phyloP scores from a whole-genome alignment of 2,113 vertebrate species.

The Entomyzon cyanotis region DNA sequence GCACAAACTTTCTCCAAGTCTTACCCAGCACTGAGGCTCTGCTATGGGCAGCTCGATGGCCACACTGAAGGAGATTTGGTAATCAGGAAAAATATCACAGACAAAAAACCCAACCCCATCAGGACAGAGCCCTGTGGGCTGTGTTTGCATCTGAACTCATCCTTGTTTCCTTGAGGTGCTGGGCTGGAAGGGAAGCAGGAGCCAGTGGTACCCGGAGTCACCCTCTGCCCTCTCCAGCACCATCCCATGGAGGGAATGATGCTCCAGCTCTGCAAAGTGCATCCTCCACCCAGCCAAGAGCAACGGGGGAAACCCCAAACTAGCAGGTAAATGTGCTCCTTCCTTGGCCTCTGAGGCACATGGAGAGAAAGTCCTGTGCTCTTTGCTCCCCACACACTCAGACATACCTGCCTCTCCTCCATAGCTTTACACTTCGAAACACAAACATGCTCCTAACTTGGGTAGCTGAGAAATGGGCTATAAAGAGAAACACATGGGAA shows the following conservation, averaged over 20 bases:
- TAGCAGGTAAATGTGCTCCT: not conserved
- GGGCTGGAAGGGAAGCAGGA: not conserved
- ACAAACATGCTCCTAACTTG: not conserved
- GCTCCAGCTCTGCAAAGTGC: not conserved
- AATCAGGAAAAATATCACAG: not conserved
- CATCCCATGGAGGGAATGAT: accelerated
- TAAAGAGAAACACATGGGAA: slow-evolving; percentile 42
- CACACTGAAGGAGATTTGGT: not conserved
- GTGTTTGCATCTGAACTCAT: not conserved
- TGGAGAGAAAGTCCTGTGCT: not conserved
- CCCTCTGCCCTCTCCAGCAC: not conserved
- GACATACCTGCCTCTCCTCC: not conserved
- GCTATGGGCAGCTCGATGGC: not conserved
- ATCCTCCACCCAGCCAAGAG: not conserved
- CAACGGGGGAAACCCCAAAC: not conserved
- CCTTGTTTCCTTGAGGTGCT: not conserved
- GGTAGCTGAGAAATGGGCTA: slow-evolving; percentile 21
- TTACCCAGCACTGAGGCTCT: not conserved
- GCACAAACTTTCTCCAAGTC: not conserved
- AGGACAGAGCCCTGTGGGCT: not conserved
- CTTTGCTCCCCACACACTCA: not conserved
- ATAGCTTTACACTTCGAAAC: not conserved
- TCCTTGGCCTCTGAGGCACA: not conserved
- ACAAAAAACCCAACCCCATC: not conserved
- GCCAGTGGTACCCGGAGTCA: not conserved